Evolutionary conservation across 2,797 vertebrate genomes (phyloP), one percentile per base, ranked within the genome.

Genomic region (Neosilurus mollespiculum): DNA sequence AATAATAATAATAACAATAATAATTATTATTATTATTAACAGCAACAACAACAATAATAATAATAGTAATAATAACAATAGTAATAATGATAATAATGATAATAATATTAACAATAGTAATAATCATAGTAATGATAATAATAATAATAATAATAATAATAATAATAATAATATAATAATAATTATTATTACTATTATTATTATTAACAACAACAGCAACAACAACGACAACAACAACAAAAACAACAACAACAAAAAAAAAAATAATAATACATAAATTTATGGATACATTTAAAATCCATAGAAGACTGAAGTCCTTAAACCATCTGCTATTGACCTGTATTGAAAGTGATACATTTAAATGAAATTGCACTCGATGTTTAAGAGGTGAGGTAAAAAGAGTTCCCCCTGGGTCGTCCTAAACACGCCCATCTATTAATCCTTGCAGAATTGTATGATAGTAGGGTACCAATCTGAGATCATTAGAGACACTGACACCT

Each of bases 401-500:
- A 66, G 72, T 80, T 69, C 56, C 71, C 81, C 72, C 65, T 78
- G 65, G 65, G 80, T 78, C 56, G 26, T 62, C 61, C 49, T 64
- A 70, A 81, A 81, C 79, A 76, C 72, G 83, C 83, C 72, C 78
- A 67, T 84, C 64, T 81, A 81, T 70, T 85, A 76, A 81, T 85
- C 84, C 80, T 24, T 22, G 34, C 58, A 71, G 70, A 73, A 43
- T 73, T 84, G 65, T 84, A 81, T 76, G 78, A 84, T 67, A 53
- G n/a, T 59, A 67, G 37, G 49, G 37, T 85, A 78, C 34, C 66
- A 64, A 70, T 84, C 71, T 78, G 65, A 76, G 65, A 83, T 83
- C 73, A 83, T 83, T 83, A 83, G 67, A 84, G 70, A 84, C 79
- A 76, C 79, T 77, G 72, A 85, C 83, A 84, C 62, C 71, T 69